Percentiles rank a stretch among this genome's conserved stretches.
Conservation (phyloP, 2,113 vertebrate species). For the Menidia beryllina region DNA sequence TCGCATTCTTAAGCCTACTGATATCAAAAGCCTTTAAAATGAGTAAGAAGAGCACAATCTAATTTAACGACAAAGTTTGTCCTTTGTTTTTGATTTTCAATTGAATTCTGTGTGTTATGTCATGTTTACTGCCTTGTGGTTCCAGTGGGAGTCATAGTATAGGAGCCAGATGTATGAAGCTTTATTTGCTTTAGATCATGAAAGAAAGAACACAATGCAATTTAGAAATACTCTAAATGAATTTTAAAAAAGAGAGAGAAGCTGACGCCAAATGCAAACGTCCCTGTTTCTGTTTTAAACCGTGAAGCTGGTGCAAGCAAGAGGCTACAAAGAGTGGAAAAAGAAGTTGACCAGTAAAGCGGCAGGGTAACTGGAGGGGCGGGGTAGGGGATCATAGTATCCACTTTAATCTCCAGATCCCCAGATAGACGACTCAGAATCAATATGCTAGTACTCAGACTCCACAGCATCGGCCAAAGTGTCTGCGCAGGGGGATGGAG, state of each 20-base stretch:
- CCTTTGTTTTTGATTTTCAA: background rate
- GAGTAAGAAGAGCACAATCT: too few species aligned
- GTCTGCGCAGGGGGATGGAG: constrained; percentile 35
- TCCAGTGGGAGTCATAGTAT: background rate
- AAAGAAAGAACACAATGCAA: background rate
- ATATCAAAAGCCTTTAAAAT: background rate
- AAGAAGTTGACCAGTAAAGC: constrained; percentile 27
- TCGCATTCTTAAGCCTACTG: background rate
- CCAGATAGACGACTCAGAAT: constrained; percentile 74
- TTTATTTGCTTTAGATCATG: background rate
- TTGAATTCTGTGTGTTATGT: background rate
- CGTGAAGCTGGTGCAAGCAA: background rate
- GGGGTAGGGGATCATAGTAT: constrained; percentile 62
- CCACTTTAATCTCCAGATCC: constrained; percentile 76
- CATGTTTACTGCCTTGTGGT: background rate
- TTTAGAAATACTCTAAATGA: background rate
- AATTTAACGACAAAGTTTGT: background rate
- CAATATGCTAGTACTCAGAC: constrained; percentile 74
- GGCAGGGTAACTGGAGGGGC: constrained; percentile 48
- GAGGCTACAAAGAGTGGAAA: constrained; percentile 12
- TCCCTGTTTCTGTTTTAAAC: constrained; percentile 7
- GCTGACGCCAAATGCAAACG: background rate
- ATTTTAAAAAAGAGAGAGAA: background rate
- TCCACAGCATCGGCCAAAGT: constrained; percentile 52
- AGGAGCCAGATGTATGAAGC: background rate